Evolutionary conservation across 2,113 vertebrate genomes (phyloP), one percentile per base, ranked within the genome.

Genomic region (Podiceps cristatus): DNA sequence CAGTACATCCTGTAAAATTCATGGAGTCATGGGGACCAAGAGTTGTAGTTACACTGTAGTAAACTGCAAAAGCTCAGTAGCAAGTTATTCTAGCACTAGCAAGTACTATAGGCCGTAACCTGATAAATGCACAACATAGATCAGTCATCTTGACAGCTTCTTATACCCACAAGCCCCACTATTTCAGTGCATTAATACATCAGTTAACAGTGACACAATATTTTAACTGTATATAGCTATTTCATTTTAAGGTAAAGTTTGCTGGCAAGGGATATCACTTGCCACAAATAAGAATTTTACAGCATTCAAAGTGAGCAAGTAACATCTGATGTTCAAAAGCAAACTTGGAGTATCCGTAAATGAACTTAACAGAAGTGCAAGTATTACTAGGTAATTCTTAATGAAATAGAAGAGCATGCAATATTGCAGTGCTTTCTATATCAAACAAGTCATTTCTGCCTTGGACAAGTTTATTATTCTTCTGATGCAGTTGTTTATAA

Each of bases 351-450:
- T 10, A 53, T 11, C 62, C 60, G 9, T 28, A 90, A 64, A 15
- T 4, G 11, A 89, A 29, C 17, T 22, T 25, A 69, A n/a, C 13
- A 42, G 40, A 64, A 44, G 8, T 3, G 1, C 17, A 68, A 68
- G 24, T 60, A 59, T 20, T 49, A 40, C 9, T 8, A 71, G 12
- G 16, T 31, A 71, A 81, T n/a, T 71, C 8, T 31, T 27, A 33
- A 44, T 3, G 17, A 37, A 56, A 16, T 1, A 25, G 10, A n/a
- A 11, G 3, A 60, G 16, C 1, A 28, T 0, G 9, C 27, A 81
- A 27, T 7, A 19, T 2, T 5, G 13, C 24, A 27, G 17, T 3
- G 19, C 22, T 72, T 84, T 74, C 76, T 17, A 4, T 9, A 64
- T 5, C 44, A 27, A 79, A 44, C 4, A 15, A 45, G 12, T 3